Evolutionary conservation across 2,797 vertebrate species (phyloP).

Genomic region (Malurus splendens): DNA sequence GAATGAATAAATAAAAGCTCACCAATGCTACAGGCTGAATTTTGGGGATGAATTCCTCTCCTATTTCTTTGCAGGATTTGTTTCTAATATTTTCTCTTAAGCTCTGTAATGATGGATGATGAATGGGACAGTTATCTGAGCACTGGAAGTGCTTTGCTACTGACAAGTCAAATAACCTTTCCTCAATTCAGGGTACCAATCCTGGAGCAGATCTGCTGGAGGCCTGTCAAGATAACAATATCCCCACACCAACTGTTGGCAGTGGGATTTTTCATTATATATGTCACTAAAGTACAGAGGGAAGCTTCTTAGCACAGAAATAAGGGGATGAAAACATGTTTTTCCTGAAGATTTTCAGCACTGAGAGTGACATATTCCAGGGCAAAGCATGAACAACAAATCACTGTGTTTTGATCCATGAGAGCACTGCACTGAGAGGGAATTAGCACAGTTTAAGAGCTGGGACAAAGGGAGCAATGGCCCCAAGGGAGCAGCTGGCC

Average conservation of each 20-base stretch:
- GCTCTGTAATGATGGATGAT: neutral
- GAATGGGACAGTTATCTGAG: slow-evolving; percentile 20
- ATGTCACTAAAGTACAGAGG: neutral
- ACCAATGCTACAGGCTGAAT: neutral
- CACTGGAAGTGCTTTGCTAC: slow-evolving; percentile 6
- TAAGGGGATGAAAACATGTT: slow-evolving; percentile 23
- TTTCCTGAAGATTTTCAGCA: slow-evolving; percentile 19
- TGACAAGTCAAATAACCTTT: slow-evolving; percentile 45
- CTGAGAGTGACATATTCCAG: neutral
- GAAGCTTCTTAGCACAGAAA: slow-evolving; percentile 34
- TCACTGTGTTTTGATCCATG: neutral
- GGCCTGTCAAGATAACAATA: slow-evolving; percentile 54
- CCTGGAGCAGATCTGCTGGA: slow-evolving; percentile 20
- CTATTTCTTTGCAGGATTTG: neutral
- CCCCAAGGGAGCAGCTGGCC: neutral
- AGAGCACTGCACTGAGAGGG: neutral
- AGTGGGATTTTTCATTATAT: slow-evolving; percentile 26
- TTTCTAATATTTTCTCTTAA: neutral
- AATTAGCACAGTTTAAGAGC: neutral
- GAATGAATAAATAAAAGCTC: neutral
- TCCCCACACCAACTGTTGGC: neutral
- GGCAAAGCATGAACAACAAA: slow-evolving; percentile 12
- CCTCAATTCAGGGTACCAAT: neutral
- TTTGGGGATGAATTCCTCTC: neutral
- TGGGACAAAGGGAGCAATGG: accelerated